Evolutionary conservation across 2,797 vertebrate genomes (phyloP).

Genomic region (Spinus olivaceus): DNA sequence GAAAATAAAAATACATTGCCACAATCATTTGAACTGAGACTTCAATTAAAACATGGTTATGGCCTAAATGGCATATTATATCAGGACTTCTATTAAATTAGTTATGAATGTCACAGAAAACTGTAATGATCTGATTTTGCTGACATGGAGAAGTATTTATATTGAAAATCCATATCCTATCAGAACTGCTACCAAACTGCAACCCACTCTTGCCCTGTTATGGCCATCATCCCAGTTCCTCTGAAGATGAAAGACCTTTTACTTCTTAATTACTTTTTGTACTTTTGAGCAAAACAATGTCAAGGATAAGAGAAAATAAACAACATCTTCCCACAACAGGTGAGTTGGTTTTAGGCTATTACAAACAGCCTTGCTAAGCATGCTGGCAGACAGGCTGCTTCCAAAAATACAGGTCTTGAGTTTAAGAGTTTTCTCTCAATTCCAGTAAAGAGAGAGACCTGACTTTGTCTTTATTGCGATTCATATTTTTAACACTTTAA

Average conservation of each 20-base stretch:
- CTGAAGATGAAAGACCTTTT: neutral
- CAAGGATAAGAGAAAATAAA: neutral
- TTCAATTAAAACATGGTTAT: conserved; percentile 20
- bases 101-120: conserved; percentile 31
- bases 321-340: neutral
- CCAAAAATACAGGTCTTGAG: neutral
- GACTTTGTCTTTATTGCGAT: neutral
- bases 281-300: conserved; percentile 9
- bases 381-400: neutral
- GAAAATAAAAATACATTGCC: conserved; percentile 38
- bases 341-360: neutral
- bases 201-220: neutral
- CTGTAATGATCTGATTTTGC: conserved; percentile 19
- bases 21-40: neutral
- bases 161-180: conserved; percentile 45
- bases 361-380: neutral
- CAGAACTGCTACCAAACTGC: neutral
- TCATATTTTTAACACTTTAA: neutral
- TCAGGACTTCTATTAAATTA: conserved; percentile 14
- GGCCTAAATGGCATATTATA: neutral
- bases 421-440: neutral
- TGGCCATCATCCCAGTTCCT: neutral
- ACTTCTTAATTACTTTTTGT: conserved; percentile 3
- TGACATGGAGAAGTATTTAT: neutral
- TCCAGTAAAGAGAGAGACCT: neutral